Evolutionary conservation across 2,888 invertebrate species (phyloP).

Genomic region (Seira sanloemensis): DNA sequence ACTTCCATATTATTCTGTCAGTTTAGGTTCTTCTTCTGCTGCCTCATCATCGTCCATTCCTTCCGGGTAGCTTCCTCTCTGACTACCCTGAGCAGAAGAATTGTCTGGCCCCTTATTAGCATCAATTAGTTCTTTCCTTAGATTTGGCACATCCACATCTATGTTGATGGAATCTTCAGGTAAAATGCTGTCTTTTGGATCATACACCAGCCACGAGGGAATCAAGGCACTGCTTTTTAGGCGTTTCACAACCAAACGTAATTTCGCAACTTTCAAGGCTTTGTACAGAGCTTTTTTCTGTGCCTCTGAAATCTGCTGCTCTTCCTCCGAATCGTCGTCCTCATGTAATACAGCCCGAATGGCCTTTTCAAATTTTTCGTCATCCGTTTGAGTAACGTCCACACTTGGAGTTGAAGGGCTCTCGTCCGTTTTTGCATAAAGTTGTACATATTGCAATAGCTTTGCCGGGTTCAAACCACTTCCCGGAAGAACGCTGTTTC

Average conservation of each 20-base stretch:
- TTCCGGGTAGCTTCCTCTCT: too few species aligned
- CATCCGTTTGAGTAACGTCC: background rate
- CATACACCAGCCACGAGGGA: slow-evolving; percentile 8
- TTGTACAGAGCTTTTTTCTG: slow-evolving; percentile 20
- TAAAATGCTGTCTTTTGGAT: background rate
- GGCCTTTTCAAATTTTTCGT: slow-evolving; percentile 25
- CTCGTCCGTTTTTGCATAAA: background rate
- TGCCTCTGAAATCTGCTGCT: slow-evolving; percentile 25
- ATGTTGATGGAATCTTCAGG: slow-evolving; percentile 4
- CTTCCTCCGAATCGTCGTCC: slow-evolving; percentile 28
- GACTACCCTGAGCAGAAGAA: too few species aligned
- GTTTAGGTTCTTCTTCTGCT: background rate
- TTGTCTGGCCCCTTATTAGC: too few species aligned
- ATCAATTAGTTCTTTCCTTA: too few species aligned
- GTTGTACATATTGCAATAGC: background rate
- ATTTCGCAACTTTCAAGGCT: background rate
- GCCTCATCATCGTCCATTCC: background rate
- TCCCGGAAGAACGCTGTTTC: background rate
- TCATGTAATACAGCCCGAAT: slow-evolving; percentile 5
- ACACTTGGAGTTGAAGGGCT: too few species aligned
- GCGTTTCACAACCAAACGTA: slow-evolving; percentile 13
- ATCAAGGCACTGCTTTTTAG: slow-evolving; percentile 7
- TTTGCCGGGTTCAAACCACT: slow-evolving; percentile 8
- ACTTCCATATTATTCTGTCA: background rate
- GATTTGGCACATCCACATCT: background rate